These are phyloP conservation scores for Lacerta bilineata DNA, from an alignment of 2,797 vertebrate genomes.

Conservation along the genomic window DNA sequence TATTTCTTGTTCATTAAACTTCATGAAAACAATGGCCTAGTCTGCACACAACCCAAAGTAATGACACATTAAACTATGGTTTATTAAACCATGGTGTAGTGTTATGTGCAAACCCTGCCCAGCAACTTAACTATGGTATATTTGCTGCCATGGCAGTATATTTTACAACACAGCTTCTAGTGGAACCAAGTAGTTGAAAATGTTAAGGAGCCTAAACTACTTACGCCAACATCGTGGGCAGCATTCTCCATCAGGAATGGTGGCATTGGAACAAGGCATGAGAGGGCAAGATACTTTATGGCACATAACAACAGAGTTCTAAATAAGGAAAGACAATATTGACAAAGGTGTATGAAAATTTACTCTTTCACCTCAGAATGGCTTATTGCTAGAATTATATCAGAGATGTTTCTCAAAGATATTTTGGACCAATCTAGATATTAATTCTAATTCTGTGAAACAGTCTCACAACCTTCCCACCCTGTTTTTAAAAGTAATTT, in stretches of 20 bases:
- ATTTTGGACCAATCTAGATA: background rate
- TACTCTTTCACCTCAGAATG: background rate
- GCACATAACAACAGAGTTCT: constrained; percentile 96
- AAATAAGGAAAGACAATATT: constrained; percentile 53
- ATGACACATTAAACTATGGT: too few species aligned
- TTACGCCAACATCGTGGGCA: constrained; percentile 96
- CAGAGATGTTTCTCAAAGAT: constrained; percentile 19
- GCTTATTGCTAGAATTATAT: background rate
- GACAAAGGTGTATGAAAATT: constrained; percentile 18
- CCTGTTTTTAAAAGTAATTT: constrained; percentile 30
- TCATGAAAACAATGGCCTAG: background rate
- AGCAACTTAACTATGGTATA: too few species aligned
- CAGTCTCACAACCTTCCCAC: background rate
- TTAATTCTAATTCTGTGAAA: background rate
- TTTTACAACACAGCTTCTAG: background rate
- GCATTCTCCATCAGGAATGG: constrained; percentile 96
- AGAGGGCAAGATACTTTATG: constrained; percentile 97
- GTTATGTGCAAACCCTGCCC: too few species aligned
- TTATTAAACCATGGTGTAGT: too few species aligned
- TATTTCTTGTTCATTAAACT: background rate
- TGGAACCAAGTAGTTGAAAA: background rate
- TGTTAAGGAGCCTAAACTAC: constrained; percentile 64
- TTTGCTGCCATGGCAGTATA: background rate
- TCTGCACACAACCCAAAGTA: too few species aligned
- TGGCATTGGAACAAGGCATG: constrained; percentile 95